phyloP scores from a whole-genome alignment of 2,888 invertebrate genomes.

The Tenthredo scrophulariae region DNA sequence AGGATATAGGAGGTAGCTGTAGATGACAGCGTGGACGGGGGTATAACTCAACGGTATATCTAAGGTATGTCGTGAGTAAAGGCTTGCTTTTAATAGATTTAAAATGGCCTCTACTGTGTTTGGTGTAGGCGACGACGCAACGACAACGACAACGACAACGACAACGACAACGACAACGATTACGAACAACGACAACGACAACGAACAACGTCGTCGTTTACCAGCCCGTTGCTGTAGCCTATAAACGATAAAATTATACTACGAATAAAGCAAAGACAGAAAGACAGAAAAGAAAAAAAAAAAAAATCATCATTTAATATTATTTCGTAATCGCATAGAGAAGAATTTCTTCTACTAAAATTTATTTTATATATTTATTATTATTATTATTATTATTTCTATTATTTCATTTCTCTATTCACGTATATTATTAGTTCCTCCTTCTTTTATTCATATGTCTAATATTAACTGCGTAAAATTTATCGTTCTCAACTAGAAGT shows the following conservation, averaged over 20 bases:
- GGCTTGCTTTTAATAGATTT: constrained; percentile 51
- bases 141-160: neutral
- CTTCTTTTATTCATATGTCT: neutral
- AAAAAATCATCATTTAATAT: neutral
- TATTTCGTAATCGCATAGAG: neutral
- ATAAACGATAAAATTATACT: neutral
- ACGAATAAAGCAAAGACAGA: neutral
- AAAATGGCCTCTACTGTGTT: constrained; percentile 50
- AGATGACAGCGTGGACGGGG: constrained; percentile 49
- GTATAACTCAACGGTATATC: constrained; percentile 45
- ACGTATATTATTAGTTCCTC: neutral
- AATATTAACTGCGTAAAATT: constrained; percentile 15
- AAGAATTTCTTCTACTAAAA: neutral
- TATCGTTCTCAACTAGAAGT: neutral
- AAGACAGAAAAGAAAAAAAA: neutral
- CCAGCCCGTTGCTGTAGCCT: neutral
- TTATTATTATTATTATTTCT: neutral
- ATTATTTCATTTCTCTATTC: neutral
- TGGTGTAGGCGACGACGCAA: constrained; percentile 26
- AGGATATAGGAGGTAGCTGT: constrained; percentile 15
- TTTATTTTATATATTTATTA: neutral
- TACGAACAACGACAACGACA: no score
- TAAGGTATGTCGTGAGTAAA: constrained; percentile 43
- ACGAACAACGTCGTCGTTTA: neutral
- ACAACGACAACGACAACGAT: no score